Base-by-base conservation (phyloP, 2,113 vertebrate species). In the Xenopus borealis region DNA sequence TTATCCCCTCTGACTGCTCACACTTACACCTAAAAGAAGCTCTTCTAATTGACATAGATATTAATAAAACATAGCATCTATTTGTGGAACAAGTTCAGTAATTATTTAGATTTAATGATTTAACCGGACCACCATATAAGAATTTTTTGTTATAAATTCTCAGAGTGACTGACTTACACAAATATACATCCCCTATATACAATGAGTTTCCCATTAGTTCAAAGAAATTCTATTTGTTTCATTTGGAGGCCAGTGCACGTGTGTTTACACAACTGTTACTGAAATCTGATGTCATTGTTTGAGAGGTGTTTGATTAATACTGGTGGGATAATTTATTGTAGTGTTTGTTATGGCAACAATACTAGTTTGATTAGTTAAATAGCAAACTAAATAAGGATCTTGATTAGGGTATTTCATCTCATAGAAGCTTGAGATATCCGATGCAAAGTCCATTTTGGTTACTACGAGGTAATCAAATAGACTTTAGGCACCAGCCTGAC, bases 121-220 rank as follows among this genome's bases (percentile, higher is more conserved):
- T 82, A 69, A 83, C 69, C 80, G 69, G 83, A 82, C 82, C 79
- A 61, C 72, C 67, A 79, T 82, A 81, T 78, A 82, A 75, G 76
- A 85, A 85, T 81, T 69, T 83, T 16, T 86, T 85, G 82, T 83
- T 82, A 78, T 74, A 80, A 81, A 83, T 86, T 82, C 85, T 81
- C 85, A 87, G 81, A 85, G 79, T 80, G 86, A 86, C 83, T 92
- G 81, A 85, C 88, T 83, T 82, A 81, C 85, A 85, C 85, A 87
- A 87, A 88, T 86, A 77, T 64, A 77, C 74, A 77, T 62, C 74
- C 63, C 66, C 58, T 46, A 86, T 84, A 83, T 71, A 71, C 91
- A 85, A 86, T 65, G 75, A 85, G 78, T 84, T 72, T 57, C 88
- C 13, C 69, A 13, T 84, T 81, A 84, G 80, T 89, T 87, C 89